These are phyloP conservation scores for Clarias platycephalus DNA, from an alignment of 2,797 vertebrate species.

Conservation along the genomic window DNA sequence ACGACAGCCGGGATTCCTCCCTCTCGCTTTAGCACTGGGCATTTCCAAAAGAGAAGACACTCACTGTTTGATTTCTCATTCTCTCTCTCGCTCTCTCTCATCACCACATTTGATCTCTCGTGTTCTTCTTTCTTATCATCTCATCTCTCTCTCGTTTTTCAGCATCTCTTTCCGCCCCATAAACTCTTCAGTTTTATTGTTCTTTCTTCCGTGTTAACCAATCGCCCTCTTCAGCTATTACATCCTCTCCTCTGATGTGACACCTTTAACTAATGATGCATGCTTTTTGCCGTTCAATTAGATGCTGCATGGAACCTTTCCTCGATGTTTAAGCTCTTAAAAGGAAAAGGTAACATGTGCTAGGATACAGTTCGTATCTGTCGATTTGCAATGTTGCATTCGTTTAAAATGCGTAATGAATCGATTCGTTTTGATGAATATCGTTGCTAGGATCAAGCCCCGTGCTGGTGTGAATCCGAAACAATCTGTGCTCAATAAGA, in stretches of 20 bases:
- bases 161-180: not conserved
- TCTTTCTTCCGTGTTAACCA: not conserved
- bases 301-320: not conserved
- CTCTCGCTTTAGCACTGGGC: slow-evolving; percentile 12
- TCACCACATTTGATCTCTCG: not conserved
- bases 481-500: slow-evolving; percentile 18
- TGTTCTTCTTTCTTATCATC: not conserved
- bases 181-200: not conserved
- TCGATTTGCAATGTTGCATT: not conserved
- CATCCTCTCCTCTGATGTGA: not conserved
- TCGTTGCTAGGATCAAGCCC: not conserved
- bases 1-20: slow-evolving; percentile 38
- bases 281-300: not conserved
- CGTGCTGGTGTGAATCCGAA: not conserved
- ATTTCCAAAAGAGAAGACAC: slow-evolving; percentile 17
- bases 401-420: not conserved
- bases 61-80: slow-evolving; percentile 16
- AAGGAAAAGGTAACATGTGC: not conserved
- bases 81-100: not conserved
- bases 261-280: not conserved
- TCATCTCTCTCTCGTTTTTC: not conserved
- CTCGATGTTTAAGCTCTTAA: not conserved
- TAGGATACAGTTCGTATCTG: not conserved
- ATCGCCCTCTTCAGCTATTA: not conserved
- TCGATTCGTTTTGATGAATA: not conserved